These are phyloP conservation scores for Tanypteryx hageni DNA, from an alignment of 2,888 invertebrate genomes.

Conservation along the genomic window DNA sequence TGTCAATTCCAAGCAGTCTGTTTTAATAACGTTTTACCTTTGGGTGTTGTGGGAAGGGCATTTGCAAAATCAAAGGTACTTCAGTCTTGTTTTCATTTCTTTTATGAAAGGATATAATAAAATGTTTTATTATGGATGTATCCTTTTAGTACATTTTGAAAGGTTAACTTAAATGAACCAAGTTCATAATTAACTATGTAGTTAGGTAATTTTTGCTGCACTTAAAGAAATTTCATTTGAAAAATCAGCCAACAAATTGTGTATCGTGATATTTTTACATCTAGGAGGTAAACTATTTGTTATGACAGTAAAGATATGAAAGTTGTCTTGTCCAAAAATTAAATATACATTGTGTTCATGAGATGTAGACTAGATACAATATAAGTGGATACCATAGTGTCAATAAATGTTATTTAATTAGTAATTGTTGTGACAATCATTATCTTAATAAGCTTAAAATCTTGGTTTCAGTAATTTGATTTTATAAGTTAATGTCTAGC, in stretches of 20 bases:
- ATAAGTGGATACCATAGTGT: background rate
- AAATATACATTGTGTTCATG: background rate
- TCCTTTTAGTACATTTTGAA: background rate
- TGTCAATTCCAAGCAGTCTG: background rate
- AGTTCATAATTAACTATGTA: background rate
- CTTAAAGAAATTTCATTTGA: background rate
- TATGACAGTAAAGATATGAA: background rate
- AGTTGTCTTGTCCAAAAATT: background rate
- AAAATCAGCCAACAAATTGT: background rate
- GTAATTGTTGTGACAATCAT: conserved; percentile 5
- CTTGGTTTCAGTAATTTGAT: background rate
- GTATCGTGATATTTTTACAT: conserved; percentile 7
- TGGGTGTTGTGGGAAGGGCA: background rate
- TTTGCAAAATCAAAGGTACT: background rate
- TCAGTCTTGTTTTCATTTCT: background rate
- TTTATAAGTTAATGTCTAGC: too few species aligned
- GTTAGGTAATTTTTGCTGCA: background rate
- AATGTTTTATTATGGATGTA: background rate
- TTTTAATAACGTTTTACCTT: background rate
- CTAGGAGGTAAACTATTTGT: background rate
- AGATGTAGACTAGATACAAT: background rate
- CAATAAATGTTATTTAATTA: background rate
- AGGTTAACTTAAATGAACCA: background rate
- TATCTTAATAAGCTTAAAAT: background rate
- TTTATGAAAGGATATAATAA: background rate